These are phyloP conservation scores for Cosmia trapezina DNA, from an alignment of 2,888 invertebrate species.

Conservation along the genomic window DNA sequence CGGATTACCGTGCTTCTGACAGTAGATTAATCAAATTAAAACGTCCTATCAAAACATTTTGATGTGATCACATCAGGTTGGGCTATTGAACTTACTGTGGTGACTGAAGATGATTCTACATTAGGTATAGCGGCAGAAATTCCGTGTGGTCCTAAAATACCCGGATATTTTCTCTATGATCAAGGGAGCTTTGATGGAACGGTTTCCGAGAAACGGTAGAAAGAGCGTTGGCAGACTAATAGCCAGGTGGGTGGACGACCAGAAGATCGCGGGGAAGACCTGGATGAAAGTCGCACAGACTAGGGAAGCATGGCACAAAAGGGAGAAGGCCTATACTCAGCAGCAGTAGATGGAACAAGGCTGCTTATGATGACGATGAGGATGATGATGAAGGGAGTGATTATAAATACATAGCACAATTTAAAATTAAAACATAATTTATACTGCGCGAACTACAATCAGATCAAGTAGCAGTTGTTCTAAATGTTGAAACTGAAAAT, in stretches of 20 bases:
- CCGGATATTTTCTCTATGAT: neutral
- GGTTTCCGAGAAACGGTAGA: neutral
- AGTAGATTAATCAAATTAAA: slow-evolving; percentile 59
- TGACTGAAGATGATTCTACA: slow-evolving; percentile 22
- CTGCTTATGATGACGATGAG: neutral
- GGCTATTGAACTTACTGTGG: slow-evolving; percentile 30
- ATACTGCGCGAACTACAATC: neutral
- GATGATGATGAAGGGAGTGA: neutral
- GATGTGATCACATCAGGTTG: slow-evolving; percentile 35
- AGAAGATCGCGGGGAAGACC: neutral
- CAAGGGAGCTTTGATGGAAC: neutral
- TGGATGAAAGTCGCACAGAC: neutral
- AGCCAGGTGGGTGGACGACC: neutral
- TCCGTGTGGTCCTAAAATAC: neutral
- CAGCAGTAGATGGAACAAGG: neutral
- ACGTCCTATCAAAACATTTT: slow-evolving; percentile 52
- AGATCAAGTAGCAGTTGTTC: neutral
- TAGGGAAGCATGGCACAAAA: neutral
- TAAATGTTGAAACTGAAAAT: neutral
- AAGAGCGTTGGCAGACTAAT: neutral
- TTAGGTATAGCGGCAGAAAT: neutral
- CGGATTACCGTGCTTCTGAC: slow-evolving; percentile 52
- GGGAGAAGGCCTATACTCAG: no score
- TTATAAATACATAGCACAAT: neutral
- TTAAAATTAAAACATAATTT: neutral